phyloP scores from a whole-genome alignment of 2,113 vertebrate species.

The Emydura subglobosa region DNA sequence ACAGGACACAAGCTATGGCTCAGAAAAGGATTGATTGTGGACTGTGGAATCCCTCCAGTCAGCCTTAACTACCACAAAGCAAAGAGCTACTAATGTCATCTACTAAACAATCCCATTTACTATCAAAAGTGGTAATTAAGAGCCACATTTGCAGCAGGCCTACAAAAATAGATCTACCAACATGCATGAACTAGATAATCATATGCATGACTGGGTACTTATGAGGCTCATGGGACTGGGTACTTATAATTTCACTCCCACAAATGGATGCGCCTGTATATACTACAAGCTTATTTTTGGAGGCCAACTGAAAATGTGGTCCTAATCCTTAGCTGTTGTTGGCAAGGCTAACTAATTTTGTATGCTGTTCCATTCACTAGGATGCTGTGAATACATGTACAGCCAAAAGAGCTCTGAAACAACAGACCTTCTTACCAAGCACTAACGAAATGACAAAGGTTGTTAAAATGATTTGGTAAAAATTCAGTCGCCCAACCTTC shows the following conservation, averaged over 20 bases:
- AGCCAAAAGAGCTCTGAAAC: background rate
- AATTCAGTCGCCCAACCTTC: background rate
- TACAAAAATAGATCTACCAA: background rate
- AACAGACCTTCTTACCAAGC: accelerated
- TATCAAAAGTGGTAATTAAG: background rate
- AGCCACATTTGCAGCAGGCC: conserved; percentile 21
- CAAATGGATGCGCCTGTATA: background rate
- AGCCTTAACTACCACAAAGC: background rate
- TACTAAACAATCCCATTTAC: background rate
- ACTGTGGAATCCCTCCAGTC: background rate
- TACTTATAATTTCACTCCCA: background rate
- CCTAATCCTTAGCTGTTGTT: background rate
- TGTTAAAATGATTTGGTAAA: background rate
- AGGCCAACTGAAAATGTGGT: background rate
- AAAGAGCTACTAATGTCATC: conserved; percentile 1
- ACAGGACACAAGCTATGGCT: background rate
- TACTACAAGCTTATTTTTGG: background rate
- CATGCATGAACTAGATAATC: conserved; percentile 8
- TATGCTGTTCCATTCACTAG: background rate
- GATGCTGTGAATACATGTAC: accelerated
- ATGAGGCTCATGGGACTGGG: background rate
- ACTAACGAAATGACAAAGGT: accelerated
- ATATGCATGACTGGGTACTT: background rate
- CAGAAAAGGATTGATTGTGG: background rate
- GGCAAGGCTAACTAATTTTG: background rate